Evolutionary conservation across 1,140 invertebrate genomes (phyloP).

Genomic region (Sarcophaga peregrina): DNA sequence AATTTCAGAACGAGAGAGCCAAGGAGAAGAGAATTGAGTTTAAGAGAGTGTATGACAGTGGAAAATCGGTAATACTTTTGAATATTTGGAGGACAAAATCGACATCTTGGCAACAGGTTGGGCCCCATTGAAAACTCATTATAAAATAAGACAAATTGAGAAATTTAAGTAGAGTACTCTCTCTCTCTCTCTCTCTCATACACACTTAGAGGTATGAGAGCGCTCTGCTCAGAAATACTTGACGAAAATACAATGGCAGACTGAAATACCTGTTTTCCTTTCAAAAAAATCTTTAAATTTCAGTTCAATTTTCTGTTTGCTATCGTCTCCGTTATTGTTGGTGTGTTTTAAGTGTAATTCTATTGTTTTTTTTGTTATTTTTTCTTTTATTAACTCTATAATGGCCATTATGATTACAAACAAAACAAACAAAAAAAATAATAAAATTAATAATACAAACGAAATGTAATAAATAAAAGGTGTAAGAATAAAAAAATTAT

Average conservation of each 20-base stretch:
- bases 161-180: too few relatives aligned
- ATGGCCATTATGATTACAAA: not conserved
- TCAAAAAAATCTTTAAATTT: conserved; percentile 16
- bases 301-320: not conserved
- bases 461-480: too few relatives aligned
- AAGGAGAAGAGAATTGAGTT: not conserved
- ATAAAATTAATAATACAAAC: not conserved
- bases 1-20: too few relatives aligned
- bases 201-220: too few relatives aligned
- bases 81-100: not conserved
- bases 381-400: not conserved
- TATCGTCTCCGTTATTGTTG: not conserved
- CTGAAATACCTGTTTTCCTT: conserved; percentile 16
- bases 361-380: not conserved
- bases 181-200: too few relatives aligned
- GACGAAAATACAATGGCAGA: too few relatives aligned
- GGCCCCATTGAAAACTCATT: not conserved
- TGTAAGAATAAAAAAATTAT: too few relatives aligned
- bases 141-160: not conserved
- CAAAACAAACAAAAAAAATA: not conserved
- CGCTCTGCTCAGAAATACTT: too few relatives aligned
- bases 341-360: not conserved
- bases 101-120: not conserved
- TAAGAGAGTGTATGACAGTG: not conserved
- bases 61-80: not conserved